These are phyloP conservation scores for Strigops habroptila DNA, from an alignment of 2,113 vertebrate genomes.

Conservation along the genomic window DNA sequence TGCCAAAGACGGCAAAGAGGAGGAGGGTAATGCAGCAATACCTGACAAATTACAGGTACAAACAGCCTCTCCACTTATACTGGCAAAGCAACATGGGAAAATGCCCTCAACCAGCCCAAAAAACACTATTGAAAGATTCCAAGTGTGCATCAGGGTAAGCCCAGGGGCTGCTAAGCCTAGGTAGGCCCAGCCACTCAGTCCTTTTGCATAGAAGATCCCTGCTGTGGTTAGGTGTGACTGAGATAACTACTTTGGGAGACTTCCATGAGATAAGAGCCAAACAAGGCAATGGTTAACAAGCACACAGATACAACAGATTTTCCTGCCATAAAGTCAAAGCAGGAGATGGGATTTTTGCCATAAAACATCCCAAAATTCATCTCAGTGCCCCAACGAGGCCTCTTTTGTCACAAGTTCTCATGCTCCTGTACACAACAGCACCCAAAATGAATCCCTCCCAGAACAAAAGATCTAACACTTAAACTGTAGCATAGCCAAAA, in stretches of 20 bases:
- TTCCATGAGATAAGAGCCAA: background rate
- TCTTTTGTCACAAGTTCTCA: background rate
- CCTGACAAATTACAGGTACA: background rate
- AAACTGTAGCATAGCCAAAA: background rate
- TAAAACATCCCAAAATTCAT: background rate
- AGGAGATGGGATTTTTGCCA: background rate
- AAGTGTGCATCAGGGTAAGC: background rate
- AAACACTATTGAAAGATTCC: background rate
- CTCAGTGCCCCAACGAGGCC: accelerated
- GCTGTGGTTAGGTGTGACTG: background rate
- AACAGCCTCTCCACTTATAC: background rate
- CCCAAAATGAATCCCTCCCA: background rate
- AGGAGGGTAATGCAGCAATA: background rate
- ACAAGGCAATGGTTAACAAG: background rate
- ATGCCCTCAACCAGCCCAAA: background rate
- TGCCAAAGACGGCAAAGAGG: background rate
- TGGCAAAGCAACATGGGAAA: background rate
- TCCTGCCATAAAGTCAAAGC: background rate
- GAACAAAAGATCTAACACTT: background rate
- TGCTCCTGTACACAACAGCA: background rate
- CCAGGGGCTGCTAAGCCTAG: background rate
- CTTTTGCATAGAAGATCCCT: background rate
- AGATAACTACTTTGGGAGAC: background rate
- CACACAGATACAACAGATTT: background rate
- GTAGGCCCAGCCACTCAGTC: background rate